phyloP scores from a whole-genome alignment of 1,140 invertebrate species.

The Leptinotarsa defecta region DNA sequence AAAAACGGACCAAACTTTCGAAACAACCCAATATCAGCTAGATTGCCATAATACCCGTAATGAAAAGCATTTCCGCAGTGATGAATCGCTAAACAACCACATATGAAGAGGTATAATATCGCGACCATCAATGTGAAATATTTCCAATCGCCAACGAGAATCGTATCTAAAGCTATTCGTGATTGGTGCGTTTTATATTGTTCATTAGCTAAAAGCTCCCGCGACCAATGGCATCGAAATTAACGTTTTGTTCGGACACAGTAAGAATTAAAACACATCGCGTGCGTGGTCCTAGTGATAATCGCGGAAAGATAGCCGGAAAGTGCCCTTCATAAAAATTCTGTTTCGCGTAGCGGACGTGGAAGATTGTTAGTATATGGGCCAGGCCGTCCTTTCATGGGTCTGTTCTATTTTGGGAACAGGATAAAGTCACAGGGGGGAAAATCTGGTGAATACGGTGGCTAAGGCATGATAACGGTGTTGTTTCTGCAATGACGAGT shows the following conservation, averaged over 20 bases:
- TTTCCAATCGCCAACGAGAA: neutral
- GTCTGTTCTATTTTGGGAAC: too few relatives aligned
- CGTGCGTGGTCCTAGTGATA: constrained; percentile 37
- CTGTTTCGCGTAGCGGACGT: constrained; percentile 18
- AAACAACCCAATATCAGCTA: too few relatives aligned
- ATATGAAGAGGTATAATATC: constrained; percentile 25
- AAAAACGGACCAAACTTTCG: too few relatives aligned
- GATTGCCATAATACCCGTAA: too few relatives aligned
- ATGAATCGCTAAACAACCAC: neutral
- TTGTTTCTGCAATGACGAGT: too few relatives aligned
- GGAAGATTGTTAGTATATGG: constrained; percentile 36
- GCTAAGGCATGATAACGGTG: too few relatives aligned
- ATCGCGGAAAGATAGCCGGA: constrained; percentile 38
- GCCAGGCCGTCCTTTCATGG: neutral
- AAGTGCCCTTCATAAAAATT: constrained; percentile 46
- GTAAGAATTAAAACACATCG: constrained; percentile 22
- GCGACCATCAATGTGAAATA: constrained; percentile 8
- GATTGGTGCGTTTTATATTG: constrained; percentile 25
- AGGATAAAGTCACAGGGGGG: too few relatives aligned
- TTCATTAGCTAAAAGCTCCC: constrained; percentile 27
- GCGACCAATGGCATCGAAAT: constrained; percentile 17
- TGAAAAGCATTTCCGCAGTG: neutral
- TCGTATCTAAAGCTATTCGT: constrained; percentile 25
- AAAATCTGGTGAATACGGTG: too few relatives aligned
- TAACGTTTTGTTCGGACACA: constrained; percentile 22